Percentiles rank a stretch among this genome's conserved stretches.
These are phyloP conservation scores for Trachelipus rathkii DNA, from an alignment of 1,140 invertebrate species.

Conservation along the genomic window DNA sequence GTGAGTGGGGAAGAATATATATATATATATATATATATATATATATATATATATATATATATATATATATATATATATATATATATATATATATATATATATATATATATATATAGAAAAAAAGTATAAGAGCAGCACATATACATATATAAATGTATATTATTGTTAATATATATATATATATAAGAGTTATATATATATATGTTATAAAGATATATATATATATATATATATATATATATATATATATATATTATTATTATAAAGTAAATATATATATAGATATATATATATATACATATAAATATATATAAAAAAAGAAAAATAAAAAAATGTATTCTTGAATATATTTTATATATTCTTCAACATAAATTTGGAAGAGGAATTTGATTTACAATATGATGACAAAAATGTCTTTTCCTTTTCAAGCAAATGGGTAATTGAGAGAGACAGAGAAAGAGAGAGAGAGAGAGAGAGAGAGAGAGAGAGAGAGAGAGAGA, in stretches of 20 bases:
- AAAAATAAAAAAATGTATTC: too few relatives aligned
- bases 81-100: slow-evolving; percentile 17
- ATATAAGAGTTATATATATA: slow-evolving; percentile 18
- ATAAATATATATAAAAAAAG: too few relatives aligned
- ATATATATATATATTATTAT: slow-evolving; percentile 19
- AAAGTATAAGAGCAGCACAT: too few relatives aligned
- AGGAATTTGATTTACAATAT: too few relatives aligned
- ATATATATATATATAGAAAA: slow-evolving; percentile 19
- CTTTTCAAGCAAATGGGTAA: not conserved
- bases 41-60: slow-evolving; percentile 18
- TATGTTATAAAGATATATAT: slow-evolving; percentile 5
- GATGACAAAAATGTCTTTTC: too few relatives aligned
- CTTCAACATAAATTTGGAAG: too few relatives aligned
- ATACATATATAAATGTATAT: not conserved
- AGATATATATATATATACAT: too few relatives aligned
- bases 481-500: not conserved
- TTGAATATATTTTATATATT: too few relatives aligned
- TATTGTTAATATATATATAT: slow-evolving; percentile 18
- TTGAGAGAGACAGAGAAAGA: not conserved
- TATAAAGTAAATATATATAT: slow-evolving; percentile 20
- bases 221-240: slow-evolving; percentile 17
- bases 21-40: not conserved
- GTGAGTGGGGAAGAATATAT: too few relatives aligned
- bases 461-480: not conserved
- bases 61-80: slow-evolving; percentile 18